Evolutionary conservation across 2,888 invertebrate genomes (phyloP), one percentile per base, ranked within the genome.

Genomic region (Macropis europaea): DNA sequence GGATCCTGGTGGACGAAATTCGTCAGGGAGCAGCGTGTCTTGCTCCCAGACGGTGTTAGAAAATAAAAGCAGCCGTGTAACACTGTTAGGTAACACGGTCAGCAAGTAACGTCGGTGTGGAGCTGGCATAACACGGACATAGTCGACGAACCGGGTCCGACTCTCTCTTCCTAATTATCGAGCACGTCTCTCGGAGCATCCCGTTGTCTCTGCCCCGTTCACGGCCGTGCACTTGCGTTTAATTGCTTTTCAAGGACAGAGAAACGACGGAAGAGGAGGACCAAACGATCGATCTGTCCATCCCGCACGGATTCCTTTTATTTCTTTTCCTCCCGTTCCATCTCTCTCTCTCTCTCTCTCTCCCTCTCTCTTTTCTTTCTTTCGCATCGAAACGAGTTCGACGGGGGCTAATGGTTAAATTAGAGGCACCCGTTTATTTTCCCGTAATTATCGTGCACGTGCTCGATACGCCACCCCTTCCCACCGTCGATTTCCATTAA

Each of bases 161-260:
- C 75, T 76, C 76, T 69, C 78, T 78, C 79, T 72, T 76, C 69
- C 76, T 79, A 78, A 78, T 78, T 78, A 78, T 67, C 67, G 67
- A 15, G 47, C 48, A 38, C 56, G 50, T 54, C 48, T 17, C 50
- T 43, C 40, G 22, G 38, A 36, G 57, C 43, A 50, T 59, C 64
- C 60, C 36, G 38, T 53, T 61, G 28, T 42, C 54, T 30, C 19
- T 15, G 32, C 40, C 70, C 36, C 48, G 28, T 17, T 43, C 60
- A 40, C 63, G 50, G n/a, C 9, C 56, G 28, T 30, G 43, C 56
- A 72, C 66, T 66, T 50, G 64, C 72, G 57, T 72, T 72, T 73
- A 72, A 73, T 73, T 72, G 54, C 64, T 30, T 32, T 52, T 48
- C 61, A 74, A 67, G 73, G 73, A 67, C 68, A 62, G 61, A 50